These are phyloP conservation scores for Tenrec ecaudatus DNA, from an alignment of 2,113 vertebrate genomes.

Conservation along the genomic window DNA sequence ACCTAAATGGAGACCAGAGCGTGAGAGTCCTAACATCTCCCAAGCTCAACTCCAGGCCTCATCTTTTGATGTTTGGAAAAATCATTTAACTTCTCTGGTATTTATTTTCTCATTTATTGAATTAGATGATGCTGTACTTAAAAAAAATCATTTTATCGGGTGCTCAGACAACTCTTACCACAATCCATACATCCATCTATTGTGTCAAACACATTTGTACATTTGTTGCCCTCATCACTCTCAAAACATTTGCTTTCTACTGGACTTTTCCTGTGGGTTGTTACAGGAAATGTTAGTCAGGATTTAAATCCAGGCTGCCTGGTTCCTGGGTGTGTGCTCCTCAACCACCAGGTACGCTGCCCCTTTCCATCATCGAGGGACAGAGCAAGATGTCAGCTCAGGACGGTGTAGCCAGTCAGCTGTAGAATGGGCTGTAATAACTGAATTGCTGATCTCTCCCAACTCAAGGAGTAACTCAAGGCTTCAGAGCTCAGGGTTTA, in stretches of 20 bases:
- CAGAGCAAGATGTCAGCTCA: not conserved
- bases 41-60: not conserved
- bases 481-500: not conserved
- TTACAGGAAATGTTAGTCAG: constrained; percentile 5
- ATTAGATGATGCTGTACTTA: not conserved
- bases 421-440: not conserved
- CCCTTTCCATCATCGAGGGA: not conserved
- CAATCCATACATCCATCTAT: too few species aligned
- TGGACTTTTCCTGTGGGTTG: not conserved
- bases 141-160: too few species aligned
- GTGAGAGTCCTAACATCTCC: not conserved
- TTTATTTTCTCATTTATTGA: constrained; percentile 26
- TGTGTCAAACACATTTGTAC: too few species aligned
- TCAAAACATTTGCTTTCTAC: too few species aligned
- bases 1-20: not conserved
- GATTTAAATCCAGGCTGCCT: not conserved
- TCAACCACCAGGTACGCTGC: not conserved
- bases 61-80: constrained; percentile 17
- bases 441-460: not conserved
- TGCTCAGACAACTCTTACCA: too few species aligned
- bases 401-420: not conserved
- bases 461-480: not conserved
- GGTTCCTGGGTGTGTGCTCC: not conserved
- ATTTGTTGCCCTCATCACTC: too few species aligned
- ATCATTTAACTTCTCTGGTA: not conserved